phyloP scores from a whole-genome alignment of 2,888 invertebrate species.

The Apotomis betuletana region DNA sequence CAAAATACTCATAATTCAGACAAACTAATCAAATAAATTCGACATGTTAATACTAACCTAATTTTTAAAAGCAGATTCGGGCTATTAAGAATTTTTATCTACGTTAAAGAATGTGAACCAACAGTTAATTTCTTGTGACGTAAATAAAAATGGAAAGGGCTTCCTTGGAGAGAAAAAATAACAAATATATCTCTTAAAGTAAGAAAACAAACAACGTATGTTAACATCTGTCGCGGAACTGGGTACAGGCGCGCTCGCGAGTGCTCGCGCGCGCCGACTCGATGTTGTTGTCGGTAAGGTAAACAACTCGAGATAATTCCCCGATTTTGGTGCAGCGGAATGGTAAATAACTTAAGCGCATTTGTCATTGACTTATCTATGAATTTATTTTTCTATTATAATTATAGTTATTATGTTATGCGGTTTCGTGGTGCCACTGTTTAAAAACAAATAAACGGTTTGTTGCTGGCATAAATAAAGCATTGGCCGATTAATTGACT shows the following conservation, averaged over 20 bases:
- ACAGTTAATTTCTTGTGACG: conserved; percentile 80
- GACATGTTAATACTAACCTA: conserved; percentile 49
- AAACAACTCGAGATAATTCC: conserved; percentile 20
- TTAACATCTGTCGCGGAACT: conserved; percentile 78
- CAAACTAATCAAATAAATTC: conserved; percentile 40
- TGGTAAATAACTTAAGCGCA: not conserved
- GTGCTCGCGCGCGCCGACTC: conserved; percentile 43
- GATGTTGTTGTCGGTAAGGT: conserved; percentile 5
- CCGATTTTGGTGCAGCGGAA: not conserved
- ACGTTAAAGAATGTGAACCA: conserved; percentile 60
- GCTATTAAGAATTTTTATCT: conserved; percentile 73
- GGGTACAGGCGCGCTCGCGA: conserved; percentile 59
- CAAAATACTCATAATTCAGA: conserved; percentile 20
- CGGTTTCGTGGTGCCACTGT: too few species aligned
- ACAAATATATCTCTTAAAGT: conserved; percentile 81
- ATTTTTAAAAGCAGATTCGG: conserved; percentile 51
- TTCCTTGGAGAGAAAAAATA: conserved; percentile 69
- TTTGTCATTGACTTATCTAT: too few species aligned
- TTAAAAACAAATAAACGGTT: too few species aligned
- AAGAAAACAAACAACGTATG: conserved; percentile 83
- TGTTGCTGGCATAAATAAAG: too few species aligned
- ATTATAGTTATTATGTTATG: too few species aligned
- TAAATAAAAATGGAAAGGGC: conserved; percentile 76
- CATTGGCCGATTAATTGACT: too few species aligned
- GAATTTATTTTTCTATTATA: too few species aligned